Conservation (phyloP, 2,113 vertebrate genomes). For the Mustela lutreola region DNA sequence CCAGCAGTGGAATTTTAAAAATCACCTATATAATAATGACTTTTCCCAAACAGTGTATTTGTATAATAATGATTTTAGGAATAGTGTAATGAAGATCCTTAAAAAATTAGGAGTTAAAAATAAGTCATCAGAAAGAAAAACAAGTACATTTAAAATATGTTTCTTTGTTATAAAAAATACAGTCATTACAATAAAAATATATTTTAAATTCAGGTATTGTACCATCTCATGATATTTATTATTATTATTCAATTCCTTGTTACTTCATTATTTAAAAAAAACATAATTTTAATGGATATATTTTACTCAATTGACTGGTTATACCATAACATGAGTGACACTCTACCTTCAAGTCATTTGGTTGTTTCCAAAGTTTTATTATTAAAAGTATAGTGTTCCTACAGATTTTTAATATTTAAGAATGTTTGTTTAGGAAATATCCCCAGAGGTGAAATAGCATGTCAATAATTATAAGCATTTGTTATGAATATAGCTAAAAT, state of each 20-base stretch:
- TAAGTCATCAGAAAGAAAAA: neutral
- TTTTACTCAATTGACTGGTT: neutral
- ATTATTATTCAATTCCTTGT: neutral
- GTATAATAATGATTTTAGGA: neutral
- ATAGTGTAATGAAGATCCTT: neutral
- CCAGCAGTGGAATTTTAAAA: neutral
- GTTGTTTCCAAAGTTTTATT: conserved; percentile 25
- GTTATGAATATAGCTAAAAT: neutral
- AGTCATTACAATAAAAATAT: neutral
- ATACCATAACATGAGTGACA: neutral
- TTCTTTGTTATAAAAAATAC: neutral
- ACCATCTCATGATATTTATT: neutral
- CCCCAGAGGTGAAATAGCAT: neutral
- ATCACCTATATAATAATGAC: neutral
- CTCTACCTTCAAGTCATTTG: neutral
- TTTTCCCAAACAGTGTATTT: neutral
- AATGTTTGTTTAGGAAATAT: neutral
- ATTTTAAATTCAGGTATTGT: neutral
- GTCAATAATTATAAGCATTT: neutral
- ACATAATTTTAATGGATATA: neutral
- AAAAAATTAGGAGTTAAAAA: neutral
- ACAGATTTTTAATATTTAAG: neutral
- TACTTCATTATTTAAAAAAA: neutral
- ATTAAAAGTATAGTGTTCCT: neutral
- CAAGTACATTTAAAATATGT: neutral